phyloP scores from a whole-genome alignment of 2,797 vertebrate genomes.

The Mareca strepera region DNA sequence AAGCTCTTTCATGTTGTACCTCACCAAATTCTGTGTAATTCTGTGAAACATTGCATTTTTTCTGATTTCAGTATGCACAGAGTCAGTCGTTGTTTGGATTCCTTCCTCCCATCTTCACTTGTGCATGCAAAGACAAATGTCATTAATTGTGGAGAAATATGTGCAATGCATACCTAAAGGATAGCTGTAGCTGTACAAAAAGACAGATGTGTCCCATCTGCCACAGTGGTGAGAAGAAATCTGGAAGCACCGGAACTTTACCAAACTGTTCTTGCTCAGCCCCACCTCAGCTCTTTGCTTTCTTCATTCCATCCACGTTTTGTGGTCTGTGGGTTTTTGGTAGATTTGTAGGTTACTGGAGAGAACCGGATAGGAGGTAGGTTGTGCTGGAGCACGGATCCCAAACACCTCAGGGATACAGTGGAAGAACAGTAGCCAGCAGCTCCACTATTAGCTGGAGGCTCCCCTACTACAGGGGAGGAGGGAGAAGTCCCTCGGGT shows the following conservation, averaged over 20 bases:
- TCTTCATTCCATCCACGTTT: background rate
- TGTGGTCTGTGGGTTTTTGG: background rate
- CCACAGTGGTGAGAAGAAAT: background rate
- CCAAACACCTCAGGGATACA: background rate
- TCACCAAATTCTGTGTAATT: background rate
- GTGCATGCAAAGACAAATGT: background rate
- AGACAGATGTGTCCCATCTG: background rate
- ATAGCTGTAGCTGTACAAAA: background rate
- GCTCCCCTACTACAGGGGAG: background rate
- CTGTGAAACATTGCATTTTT: background rate
- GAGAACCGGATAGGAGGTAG: background rate
- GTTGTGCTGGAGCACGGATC: background rate
- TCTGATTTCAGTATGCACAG: background rate
- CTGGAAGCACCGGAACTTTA: background rate
- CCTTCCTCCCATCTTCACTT: background rate
- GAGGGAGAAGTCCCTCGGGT: background rate
- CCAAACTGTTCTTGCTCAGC: background rate
- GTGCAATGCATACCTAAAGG: background rate
- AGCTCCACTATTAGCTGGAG: background rate
- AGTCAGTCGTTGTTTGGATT: background rate
- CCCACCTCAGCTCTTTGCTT: background rate
- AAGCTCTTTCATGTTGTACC: background rate
- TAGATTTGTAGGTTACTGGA: background rate
- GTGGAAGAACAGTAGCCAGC: background rate
- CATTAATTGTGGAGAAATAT: background rate